phyloP scores from a whole-genome alignment of 2,888 invertebrate species.

The Plebejus anna region DNA sequence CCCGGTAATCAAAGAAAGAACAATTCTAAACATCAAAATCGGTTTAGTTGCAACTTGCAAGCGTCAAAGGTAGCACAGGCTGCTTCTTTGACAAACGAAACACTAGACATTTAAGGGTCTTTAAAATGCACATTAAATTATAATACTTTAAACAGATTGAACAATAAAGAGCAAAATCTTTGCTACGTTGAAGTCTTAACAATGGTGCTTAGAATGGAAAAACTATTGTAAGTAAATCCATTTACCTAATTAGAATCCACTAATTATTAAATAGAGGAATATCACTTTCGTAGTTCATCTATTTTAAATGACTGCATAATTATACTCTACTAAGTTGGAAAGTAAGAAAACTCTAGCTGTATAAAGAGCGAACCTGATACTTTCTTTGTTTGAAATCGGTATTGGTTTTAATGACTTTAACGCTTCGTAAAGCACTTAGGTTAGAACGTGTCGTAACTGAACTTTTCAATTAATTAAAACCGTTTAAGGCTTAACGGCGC shows the following conservation, averaged over 20 bases:
- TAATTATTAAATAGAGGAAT: not conserved
- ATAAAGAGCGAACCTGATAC: constrained; percentile 4
- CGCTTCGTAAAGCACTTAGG: constrained; percentile 11
- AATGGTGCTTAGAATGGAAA: not conserved
- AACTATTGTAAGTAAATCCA: not conserved
- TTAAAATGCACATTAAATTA: not conserved
- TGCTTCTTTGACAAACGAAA: no score
- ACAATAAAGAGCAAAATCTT: not conserved
- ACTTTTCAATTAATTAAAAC: not conserved
- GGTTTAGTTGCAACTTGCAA: not conserved
- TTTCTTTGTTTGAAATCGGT: constrained; percentile 7
- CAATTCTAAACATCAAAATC: not conserved
- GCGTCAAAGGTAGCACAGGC: no score
- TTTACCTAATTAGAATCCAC: constrained; percentile 1
- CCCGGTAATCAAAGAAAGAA: not conserved
- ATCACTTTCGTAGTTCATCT: not conserved
- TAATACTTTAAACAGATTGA: not conserved
- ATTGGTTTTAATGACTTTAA: constrained; percentile 19
- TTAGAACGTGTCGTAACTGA: constrained; percentile 3
- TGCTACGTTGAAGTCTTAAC: not conserved
- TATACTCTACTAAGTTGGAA: not conserved
- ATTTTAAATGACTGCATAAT: not conserved
- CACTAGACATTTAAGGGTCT: no score
- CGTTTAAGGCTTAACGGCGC: not conserved
- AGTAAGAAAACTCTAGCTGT: constrained; percentile 8